Conservation (phyloP, 2,797 vertebrate species). For the Iguana delicatissima region DNA sequence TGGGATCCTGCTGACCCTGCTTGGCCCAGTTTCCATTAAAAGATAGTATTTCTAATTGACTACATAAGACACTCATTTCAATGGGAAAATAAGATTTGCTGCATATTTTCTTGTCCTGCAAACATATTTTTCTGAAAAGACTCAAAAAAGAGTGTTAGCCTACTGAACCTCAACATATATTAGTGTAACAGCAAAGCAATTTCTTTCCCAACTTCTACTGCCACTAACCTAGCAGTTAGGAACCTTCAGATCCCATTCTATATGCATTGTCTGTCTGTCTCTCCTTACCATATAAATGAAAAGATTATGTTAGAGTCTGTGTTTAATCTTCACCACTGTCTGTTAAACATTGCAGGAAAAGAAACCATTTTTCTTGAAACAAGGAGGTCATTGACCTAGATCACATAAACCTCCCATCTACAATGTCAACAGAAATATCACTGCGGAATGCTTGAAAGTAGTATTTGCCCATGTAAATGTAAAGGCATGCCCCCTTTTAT, state of each 20-base stretch:
- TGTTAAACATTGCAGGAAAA: slow-evolving; percentile 69
- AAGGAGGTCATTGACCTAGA: slow-evolving; percentile 67
- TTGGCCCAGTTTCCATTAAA: slow-evolving; percentile 18
- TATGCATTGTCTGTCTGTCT: slow-evolving; percentile 58
- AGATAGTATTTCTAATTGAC: slow-evolving; percentile 46
- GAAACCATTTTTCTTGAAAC: slow-evolving; percentile 68
- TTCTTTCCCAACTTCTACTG: slow-evolving; percentile 51
- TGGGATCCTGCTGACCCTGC: slow-evolving; percentile 1
- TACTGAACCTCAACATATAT: slow-evolving; percentile 40
- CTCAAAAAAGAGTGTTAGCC: slow-evolving; percentile 35
- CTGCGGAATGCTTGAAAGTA: slow-evolving; percentile 64
- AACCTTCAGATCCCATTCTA: slow-evolving; percentile 53
- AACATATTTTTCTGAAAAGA: slow-evolving; percentile 55
- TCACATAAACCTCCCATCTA: slow-evolving; percentile 66
- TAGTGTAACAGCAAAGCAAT: slow-evolving; percentile 44
- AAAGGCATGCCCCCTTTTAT: slow-evolving; percentile 68
- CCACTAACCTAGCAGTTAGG: slow-evolving; percentile 48
- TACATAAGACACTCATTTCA: slow-evolving; percentile 48
- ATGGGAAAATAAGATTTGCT: slow-evolving; percentile 50
- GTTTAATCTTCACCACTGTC: slow-evolving; percentile 68
- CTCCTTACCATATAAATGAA: slow-evolving; percentile 73
- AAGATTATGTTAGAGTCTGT: slow-evolving; percentile 69
- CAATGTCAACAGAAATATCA: slow-evolving; percentile 71
- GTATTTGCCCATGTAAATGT: slow-evolving; percentile 71
- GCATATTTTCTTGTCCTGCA: slow-evolving; percentile 59